A percentile compares a stretch with the other conserved stretches of the same genome.
Evolutionary conservation across 2,113 vertebrate species (phyloP).

Genomic region (Struthidea cinerea): DNA sequence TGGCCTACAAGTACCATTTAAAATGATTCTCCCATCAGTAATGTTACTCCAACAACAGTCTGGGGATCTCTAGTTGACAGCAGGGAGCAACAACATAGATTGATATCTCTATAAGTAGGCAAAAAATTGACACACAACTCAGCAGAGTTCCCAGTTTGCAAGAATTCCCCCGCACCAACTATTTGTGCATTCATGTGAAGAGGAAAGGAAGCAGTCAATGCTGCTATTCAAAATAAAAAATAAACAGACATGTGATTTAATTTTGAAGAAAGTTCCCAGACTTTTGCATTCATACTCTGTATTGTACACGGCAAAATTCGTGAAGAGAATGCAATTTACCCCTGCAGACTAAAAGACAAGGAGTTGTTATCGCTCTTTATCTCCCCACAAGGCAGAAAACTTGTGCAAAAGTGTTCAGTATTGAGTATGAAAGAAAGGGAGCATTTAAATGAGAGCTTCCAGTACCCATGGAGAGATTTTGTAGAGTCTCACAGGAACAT

Average conservation of each 20-base stretch:
- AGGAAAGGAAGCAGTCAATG: constrained; percentile 28
- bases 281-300: not conserved
- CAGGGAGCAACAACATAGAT: not conserved
- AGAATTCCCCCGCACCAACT: not conserved
- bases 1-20: not conserved
- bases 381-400: not conserved
- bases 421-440: not conserved
- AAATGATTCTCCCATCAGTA: not conserved
- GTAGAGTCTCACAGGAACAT: not conserved
- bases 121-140: not conserved
- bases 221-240: constrained; percentile 36
- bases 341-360: not conserved
- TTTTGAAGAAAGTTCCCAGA: constrained; percentile 30
- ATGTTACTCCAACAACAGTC: not conserved
- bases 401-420: not conserved
- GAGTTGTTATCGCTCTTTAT: not conserved
- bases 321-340: not conserved
- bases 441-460: not conserved
- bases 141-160: not conserved
- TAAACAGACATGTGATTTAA: constrained; percentile 21
- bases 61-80: not conserved
- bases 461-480: not conserved
- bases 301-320: not conserved
- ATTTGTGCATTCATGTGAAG: not conserved
- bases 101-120: not conserved